These are phyloP conservation scores for Pseudococcus longispinus DNA, from an alignment of 2,888 invertebrate species.

Conservation along the genomic window DNA sequence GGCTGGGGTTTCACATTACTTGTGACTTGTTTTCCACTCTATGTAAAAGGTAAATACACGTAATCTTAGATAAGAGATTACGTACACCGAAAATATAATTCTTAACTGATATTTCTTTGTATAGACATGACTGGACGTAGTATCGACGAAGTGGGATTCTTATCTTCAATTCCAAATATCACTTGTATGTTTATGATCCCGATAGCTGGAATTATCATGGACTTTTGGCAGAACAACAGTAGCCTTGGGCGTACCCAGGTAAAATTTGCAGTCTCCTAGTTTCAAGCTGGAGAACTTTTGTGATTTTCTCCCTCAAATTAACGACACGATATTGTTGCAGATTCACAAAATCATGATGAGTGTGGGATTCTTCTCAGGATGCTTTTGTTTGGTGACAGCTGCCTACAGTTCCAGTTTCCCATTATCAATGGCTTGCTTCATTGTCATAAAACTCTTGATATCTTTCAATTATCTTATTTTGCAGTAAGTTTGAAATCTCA, in stretches of 20 bases:
- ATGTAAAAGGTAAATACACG: conserved; percentile 30
- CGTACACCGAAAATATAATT: background rate
- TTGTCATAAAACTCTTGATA: background rate
- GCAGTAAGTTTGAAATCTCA: background rate
- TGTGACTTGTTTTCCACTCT: background rate
- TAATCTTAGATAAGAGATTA: background rate
- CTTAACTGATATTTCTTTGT: background rate
- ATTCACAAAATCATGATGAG: background rate
- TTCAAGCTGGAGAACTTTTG: background rate
- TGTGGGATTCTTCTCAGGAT: background rate
- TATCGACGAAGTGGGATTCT: conserved; percentile 17
- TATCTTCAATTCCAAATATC: conserved; percentile 24
- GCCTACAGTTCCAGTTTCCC: background rate
- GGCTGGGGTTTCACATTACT: conserved; percentile 6
- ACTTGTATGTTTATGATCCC: background rate
- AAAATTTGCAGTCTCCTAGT: too few relatives aligned
- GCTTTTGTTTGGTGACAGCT: background rate
- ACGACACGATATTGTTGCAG: background rate
- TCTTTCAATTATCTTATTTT: background rate
- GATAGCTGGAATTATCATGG: background rate
- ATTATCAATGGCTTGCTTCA: background rate
- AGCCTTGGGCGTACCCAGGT: background rate
- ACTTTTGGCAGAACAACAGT: background rate
- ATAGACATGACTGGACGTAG: background rate
- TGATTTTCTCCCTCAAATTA: too few relatives aligned